These are phyloP conservation scores for Neotoma lepida DNA, from an alignment of 2,113 vertebrate species.

Conservation along the genomic window DNA sequence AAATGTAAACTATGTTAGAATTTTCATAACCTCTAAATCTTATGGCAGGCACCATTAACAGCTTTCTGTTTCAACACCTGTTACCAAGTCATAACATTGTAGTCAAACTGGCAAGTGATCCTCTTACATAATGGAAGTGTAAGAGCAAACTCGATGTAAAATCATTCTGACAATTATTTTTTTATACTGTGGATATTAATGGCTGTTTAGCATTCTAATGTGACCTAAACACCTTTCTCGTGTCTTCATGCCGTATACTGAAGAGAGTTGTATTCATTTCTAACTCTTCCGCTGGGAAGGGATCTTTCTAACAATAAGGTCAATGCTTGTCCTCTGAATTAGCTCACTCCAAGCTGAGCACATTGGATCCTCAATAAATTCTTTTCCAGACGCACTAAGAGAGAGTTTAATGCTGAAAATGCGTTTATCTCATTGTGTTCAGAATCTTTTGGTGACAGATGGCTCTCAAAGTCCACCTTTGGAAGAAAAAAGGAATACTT, in stretches of 20 bases:
- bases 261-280: slow-evolving; percentile 16
- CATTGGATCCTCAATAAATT: neutral
- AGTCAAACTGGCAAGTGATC: slow-evolving; percentile 66
- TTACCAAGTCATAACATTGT: slow-evolving; percentile 78
- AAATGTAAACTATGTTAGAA: slow-evolving; percentile 66
- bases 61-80: slow-evolving; percentile 75
- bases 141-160: slow-evolving; percentile 61
- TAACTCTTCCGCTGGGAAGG: neutral
- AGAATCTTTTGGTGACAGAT: slow-evolving; percentile 40
- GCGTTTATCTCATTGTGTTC: slow-evolving; percentile 8
- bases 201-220: slow-evolving; percentile 36
- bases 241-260: neutral
- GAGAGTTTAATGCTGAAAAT: neutral
- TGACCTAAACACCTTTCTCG: slow-evolving; percentile 5
- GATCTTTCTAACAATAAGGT: slow-evolving; percentile 14
- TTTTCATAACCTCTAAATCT: slow-evolving; percentile 71
- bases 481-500: slow-evolving; percentile 4
- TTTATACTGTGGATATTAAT: slow-evolving; percentile 51
- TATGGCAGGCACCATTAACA: slow-evolving; percentile 70
- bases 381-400: neutral
- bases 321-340: slow-evolving; percentile 30
- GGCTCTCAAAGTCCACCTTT: neutral
- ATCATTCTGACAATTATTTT: slow-evolving; percentile 64
- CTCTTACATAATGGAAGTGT: slow-evolving; percentile 50
- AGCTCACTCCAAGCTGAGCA: neutral